These are phyloP conservation scores for Pristionchus pacificus DNA, from an alignment of 1,140 invertebrate species.

Conservation along the genomic window DNA sequence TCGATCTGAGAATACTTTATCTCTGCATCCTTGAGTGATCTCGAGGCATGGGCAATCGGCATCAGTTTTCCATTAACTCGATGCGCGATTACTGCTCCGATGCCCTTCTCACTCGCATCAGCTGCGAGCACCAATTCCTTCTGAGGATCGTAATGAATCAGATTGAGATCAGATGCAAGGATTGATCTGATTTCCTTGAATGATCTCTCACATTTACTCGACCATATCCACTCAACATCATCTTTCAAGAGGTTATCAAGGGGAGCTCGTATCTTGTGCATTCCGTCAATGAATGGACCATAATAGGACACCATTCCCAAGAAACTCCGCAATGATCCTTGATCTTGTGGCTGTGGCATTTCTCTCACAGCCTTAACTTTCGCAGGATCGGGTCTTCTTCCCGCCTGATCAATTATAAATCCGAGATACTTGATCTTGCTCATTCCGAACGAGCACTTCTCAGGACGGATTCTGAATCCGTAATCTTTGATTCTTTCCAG, in stretches of 20 bases:
- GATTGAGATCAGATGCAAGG: constrained; percentile 33
- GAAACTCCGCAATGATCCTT: constrained; percentile 32
- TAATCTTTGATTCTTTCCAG: no score
- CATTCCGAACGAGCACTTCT: no score
- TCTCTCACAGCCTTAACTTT: constrained; percentile 33
- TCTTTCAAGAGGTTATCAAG: constrained; percentile 43
- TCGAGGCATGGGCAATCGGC: constrained; percentile 55
- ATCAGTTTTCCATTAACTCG: constrained; percentile 38
- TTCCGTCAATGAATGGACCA: constrained; percentile 27
- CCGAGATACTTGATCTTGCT: no score
- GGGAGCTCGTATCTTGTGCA: constrained; percentile 34
- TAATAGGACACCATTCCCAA: constrained; percentile 46
- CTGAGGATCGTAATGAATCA: constrained; percentile 42
- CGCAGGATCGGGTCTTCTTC: constrained; percentile 38
- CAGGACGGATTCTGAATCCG: no score
- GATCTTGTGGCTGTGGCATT: constrained; percentile 38
- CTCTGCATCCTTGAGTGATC: constrained; percentile 58
- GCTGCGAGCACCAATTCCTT: constrained; percentile 39
- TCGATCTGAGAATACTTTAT: constrained; percentile 62
- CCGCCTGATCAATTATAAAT: constrained; percentile 31
- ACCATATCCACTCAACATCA: constrained; percentile 42
- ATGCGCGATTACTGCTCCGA: constrained; percentile 42
- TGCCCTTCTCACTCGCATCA: constrained; percentile 43
- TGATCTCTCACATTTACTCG: constrained; percentile 18
- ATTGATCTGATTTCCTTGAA: constrained; percentile 33